phyloP scores from a whole-genome alignment of 2,888 invertebrate genomes.

The Cheilosia vernalis region DNA sequence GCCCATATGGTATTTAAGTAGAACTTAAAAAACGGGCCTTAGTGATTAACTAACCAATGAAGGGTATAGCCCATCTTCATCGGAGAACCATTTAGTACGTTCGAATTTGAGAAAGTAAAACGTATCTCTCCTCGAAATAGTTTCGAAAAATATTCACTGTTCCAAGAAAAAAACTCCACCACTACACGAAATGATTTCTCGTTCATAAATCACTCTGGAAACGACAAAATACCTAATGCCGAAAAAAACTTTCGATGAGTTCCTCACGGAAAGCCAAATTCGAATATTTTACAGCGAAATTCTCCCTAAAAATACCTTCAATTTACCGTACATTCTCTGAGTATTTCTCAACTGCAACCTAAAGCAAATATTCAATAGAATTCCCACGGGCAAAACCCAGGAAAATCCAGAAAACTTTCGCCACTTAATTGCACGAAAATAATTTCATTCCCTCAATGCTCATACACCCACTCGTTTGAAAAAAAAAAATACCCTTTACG shows the following conservation, averaged over 20 bases:
- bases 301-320: conserved; percentile 31
- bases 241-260: conserved; percentile 7
- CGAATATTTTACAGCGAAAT: conserved; percentile 26
- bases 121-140: too few species aligned
- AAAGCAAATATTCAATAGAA: conserved; percentile 40
- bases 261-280: conserved; percentile 2
- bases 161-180: too few species aligned
- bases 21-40: too few species aligned
- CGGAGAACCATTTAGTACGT: too few species aligned
- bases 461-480: background rate
- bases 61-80: too few species aligned
- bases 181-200: too few species aligned
- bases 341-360: conserved; percentile 43
- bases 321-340: conserved; percentile 35
- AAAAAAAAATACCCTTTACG: conserved; percentile 22
- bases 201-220: background rate
- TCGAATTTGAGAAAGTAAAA: too few species aligned
- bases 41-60: too few species aligned
- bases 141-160: too few species aligned
- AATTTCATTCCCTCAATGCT: conserved; percentile 17
- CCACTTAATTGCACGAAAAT: conserved; percentile 64
- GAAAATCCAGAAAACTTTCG: conserved; percentile 41
- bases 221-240: background rate
- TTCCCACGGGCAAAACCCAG: conserved; percentile 32
- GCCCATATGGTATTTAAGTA: too few species aligned